Conservation (phyloP, 53 echinoderm and acorn worm species). For the Stichopus horrens region DNA sequence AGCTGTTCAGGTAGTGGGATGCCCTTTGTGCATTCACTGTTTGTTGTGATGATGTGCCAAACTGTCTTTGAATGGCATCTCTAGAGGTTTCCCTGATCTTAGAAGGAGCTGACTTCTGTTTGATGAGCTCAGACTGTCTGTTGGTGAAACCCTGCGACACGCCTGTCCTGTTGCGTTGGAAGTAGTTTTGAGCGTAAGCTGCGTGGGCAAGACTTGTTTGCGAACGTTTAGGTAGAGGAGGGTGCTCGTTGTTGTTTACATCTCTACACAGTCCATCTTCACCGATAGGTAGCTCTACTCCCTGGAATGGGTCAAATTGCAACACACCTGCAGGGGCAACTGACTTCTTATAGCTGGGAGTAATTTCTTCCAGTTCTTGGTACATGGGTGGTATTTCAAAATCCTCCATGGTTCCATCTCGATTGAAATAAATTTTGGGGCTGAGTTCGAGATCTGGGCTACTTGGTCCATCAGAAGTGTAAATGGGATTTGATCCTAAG, state of each 20-base stretch:
- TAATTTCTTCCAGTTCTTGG: conserved; percentile 9
- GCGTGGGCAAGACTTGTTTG: conserved; percentile 19
- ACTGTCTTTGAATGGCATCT: conserved; percentile 3
- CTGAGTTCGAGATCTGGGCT: conserved; percentile 8
- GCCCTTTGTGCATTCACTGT: background rate
- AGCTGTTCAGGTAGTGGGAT: conserved; percentile 9
- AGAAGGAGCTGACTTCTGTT: conserved; percentile 36
- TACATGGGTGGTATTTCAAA: conserved; percentile 36
- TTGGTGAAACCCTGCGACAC: conserved; percentile 12
- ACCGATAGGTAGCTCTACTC: background rate
- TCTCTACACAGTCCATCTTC: background rate
- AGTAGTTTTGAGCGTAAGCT: background rate
- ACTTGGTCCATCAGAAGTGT: conserved; percentile 3
- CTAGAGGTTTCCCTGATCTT: background rate
- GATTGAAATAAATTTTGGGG: background rate
- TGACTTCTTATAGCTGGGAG: background rate
- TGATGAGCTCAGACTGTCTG: conserved; percentile 31
- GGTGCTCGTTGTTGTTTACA: conserved; percentile 1
- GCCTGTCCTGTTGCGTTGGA: background rate
- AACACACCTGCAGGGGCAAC: background rate
- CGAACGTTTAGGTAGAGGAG: conserved; percentile 3
- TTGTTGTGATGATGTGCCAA: background rate
- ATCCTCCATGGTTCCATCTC: conserved; percentile 4
- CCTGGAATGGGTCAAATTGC: conserved; percentile 23
- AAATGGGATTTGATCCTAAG: conserved; percentile 25